phyloP scores from a whole-genome alignment of 2,888 invertebrate species.

The Apodemia hepburni region DNA sequence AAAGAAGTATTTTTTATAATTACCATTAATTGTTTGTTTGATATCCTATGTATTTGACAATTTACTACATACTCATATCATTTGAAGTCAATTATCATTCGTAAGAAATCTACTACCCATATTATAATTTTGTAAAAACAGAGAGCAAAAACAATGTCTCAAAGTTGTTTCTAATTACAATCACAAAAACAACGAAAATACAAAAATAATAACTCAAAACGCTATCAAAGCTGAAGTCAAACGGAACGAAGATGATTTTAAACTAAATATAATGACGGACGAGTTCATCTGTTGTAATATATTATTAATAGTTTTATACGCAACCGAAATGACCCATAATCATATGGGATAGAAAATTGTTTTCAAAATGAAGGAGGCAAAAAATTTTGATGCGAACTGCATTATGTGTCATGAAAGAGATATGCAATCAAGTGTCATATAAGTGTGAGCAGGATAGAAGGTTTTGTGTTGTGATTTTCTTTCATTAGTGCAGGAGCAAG shows the following conservation, averaged over 20 bases:
- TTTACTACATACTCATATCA: too few relatives aligned
- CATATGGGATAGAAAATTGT: constrained; percentile 76
- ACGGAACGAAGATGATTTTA: constrained; percentile 39
- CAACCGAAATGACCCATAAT: constrained; percentile 71
- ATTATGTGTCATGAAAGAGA: constrained; percentile 65
- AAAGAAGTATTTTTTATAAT: too few relatives aligned
- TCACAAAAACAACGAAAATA: constrained; percentile 33
- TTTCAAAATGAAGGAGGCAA: constrained; percentile 60
- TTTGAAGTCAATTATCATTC: background rate
- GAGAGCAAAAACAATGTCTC: background rate
- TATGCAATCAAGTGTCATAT: constrained; percentile 57
- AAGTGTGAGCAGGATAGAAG: constrained; percentile 39
- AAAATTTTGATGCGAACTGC: constrained; percentile 66
- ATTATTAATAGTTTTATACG: constrained; percentile 73
- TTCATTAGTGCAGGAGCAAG: constrained; percentile 52
- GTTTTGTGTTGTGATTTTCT: constrained; percentile 53
- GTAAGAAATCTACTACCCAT: background rate
- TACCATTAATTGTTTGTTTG: too few relatives aligned
- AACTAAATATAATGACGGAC: constrained; percentile 49
- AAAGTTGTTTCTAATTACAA: constrained; percentile 29
- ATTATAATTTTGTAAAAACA: background rate
- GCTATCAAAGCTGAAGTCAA: constrained; percentile 36
- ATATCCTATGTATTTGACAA: too few relatives aligned
- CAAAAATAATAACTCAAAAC: constrained; percentile 37
- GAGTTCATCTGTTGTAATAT: constrained; percentile 54